A percentile compares a stretch with the other conserved stretches of the same genome.
phyloP scores from a whole-genome alignment of 1,140 invertebrate genomes.

The Vollenhovia emeryi region DNA sequence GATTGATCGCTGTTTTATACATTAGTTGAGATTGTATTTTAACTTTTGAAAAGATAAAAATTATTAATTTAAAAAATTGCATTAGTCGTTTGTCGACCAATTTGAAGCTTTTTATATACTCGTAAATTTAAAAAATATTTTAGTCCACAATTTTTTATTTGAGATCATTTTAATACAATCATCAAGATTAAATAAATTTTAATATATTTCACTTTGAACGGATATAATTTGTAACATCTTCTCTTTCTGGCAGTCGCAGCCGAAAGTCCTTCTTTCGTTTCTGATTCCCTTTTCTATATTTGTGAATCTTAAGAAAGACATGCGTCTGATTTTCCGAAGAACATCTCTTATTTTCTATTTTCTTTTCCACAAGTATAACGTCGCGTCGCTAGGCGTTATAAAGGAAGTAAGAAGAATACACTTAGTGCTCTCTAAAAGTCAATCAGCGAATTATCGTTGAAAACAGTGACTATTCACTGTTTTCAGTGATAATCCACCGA shows the following conservation, averaged over 20 bases:
- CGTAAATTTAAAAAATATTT: slow-evolving; percentile 4
- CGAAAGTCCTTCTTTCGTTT: no score
- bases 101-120: background rate
- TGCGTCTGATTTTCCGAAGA: no score
- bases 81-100: background rate
- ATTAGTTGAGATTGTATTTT: background rate
- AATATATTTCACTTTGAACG: background rate
- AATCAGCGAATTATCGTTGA: no score
- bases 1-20: background rate
- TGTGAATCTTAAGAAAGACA: no score
- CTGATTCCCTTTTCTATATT: no score
- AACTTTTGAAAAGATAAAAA: background rate
- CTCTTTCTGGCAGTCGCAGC: no score
- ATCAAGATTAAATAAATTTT: background rate
- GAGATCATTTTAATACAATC: background rate
- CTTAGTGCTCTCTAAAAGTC: no score
- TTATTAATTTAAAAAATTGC: background rate
- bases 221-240: background rate
- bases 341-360: no score
- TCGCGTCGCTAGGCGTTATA: no score
- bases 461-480: no score
- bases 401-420: background rate
- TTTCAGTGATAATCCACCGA: no score
- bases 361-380: no score
- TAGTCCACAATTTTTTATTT: background rate